phyloP scores from a whole-genome alignment of 1,140 invertebrate genomes.

The Doryteuthis pealeii region DNA sequence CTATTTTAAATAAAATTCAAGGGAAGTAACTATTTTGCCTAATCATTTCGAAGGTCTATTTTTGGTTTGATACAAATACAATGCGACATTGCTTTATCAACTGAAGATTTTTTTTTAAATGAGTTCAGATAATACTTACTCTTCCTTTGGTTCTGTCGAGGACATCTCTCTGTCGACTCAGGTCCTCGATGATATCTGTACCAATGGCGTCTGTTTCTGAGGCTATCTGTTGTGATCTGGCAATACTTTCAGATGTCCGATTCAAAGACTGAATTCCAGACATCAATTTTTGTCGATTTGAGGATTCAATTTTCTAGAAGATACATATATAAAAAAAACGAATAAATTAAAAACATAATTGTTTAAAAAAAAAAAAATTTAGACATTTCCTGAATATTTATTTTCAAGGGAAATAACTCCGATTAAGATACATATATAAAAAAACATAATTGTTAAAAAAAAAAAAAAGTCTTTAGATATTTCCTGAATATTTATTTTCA shows the following conservation, averaged over 20 bases:
- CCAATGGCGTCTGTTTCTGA: slow-evolving; percentile 79
- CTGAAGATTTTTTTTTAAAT: too few species aligned
- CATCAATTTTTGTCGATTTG: slow-evolving; percentile 49
- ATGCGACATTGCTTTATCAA: too few species aligned
- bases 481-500: too few species aligned
- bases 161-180: slow-evolving; percentile 69
- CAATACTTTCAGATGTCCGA: slow-evolving; percentile 69
- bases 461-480: too few species aligned
- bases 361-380: background rate
- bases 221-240: slow-evolving; percentile 72
- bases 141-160: slow-evolving; percentile 66
- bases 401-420: background rate
- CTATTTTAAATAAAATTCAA: too few species aligned
- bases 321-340: background rate
- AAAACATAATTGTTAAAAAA: too few species aligned
- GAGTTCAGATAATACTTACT: slow-evolving; percentile 32
- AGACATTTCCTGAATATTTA: background rate
- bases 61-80: too few species aligned
- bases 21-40: too few species aligned
- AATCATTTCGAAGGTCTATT: too few species aligned
- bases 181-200: slow-evolving; percentile 72
- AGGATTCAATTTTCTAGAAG: slow-evolving; percentile 44
- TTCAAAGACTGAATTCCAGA: slow-evolving; percentile 62
- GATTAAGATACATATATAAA: too few species aligned
- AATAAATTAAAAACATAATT: background rate